Base-by-base conservation (phyloP, 2,113 vertebrate genomes). In the Campylorhamphus procurvoides region DNA sequence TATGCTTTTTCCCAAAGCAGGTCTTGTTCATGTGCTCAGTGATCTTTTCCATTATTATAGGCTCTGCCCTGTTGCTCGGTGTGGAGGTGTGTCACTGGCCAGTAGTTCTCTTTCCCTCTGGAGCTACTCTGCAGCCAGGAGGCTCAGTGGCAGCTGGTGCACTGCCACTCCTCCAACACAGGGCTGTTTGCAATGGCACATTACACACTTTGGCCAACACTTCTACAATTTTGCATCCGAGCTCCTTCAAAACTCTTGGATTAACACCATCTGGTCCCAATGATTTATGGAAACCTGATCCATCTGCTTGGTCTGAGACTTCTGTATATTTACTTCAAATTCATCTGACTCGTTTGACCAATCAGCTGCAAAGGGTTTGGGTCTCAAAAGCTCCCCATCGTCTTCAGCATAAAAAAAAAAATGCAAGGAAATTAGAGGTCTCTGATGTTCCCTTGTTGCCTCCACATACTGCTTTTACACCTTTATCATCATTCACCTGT, bases 41-140 rank as follows among this genome's bases (percentile, higher is more conserved):
- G 46, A 12, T 33, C 10, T 24, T 55, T 35, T 53, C 74, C 25
- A 39, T 35, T 31, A 3, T 4, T 29, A 12, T 2, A 15, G 46
- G 18, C 24, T 64, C 10, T 58, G 28, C 22, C 37, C 20, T 0
- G 0, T 27, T 60, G n/a, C 0, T 0, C 0, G 0, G 17, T 12
- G 31, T 33, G 44, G 25, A 44, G 14, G 33, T 7, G 39, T 31
- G 28, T 28, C 37, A 3, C n/a, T 20, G 24, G 20, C 9, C 0
- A 0, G 23, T 14, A 47, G 31, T 15, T 62, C 46, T 39, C 0
- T 0, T 66, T 55, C 29, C 18, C 58, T 68, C 20, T 0, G 1
- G 44, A 83, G 49, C 4, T 0, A 1, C 28, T 79, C 7, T 29
- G 8, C 42, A 29, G 12, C 33, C 0, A 0, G 47, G 31, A 31